Evolutionary conservation across 2,888 invertebrate genomes (phyloP).

Genomic region (Cosmopolites sordidus): DNA sequence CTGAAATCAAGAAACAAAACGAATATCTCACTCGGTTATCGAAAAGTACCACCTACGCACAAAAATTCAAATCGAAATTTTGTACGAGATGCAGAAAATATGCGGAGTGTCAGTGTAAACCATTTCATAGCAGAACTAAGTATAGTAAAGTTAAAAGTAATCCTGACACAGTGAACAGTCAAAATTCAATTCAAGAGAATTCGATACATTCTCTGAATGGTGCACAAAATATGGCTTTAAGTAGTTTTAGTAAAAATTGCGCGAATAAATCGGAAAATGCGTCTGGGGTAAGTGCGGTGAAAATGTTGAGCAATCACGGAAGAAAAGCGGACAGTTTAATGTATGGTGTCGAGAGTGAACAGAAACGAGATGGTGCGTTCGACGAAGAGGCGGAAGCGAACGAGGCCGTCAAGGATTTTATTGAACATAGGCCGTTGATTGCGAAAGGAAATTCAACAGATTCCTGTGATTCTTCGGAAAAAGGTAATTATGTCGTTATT

Average conservation of each 20-base stretch:
- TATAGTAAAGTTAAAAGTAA: constrained; percentile 24
- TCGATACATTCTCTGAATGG: neutral
- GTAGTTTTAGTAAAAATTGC: constrained; percentile 12
- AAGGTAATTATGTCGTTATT: too few relatives aligned
- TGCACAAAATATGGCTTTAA: constrained; percentile 14
- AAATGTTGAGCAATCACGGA: constrained; percentile 4
- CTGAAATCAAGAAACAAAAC: constrained; percentile 57
- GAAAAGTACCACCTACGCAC: constrained; percentile 43
- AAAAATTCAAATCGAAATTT: constrained; percentile 27
- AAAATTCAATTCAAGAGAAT: constrained; percentile 15
- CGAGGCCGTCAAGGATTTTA: neutral
- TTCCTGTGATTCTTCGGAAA: constrained; percentile 46
- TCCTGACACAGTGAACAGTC: constrained; percentile 21
- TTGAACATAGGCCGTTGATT: constrained; percentile 23
- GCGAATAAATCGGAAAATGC: constrained; percentile 4
- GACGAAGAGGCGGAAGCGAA: constrained; percentile 18
- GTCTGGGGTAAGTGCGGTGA: constrained; percentile 6
- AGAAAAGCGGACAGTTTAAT: constrained; percentile 7
- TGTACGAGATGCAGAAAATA: constrained; percentile 51
- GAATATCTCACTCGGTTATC: constrained; percentile 56
- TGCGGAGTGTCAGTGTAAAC: constrained; percentile 12
- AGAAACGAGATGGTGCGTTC: constrained; percentile 17
- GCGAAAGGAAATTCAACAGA: constrained; percentile 41
- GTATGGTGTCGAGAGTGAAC: constrained; percentile 14
- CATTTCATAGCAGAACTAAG: constrained; percentile 40